phyloP scores from a whole-genome alignment of 37 sponge, comb jelly and placozoan genomes.

The Halichondria panicea region DNA sequence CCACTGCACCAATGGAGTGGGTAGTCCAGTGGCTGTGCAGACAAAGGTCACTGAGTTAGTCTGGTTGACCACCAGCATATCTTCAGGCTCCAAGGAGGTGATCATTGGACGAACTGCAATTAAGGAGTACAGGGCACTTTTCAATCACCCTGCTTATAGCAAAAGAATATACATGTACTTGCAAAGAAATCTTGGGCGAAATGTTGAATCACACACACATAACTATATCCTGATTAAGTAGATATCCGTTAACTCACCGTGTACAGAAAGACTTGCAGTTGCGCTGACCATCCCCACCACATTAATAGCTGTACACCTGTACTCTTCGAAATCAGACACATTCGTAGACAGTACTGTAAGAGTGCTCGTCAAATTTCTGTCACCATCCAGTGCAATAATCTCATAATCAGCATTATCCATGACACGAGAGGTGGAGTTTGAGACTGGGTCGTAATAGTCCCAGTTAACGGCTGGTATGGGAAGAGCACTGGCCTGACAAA shows the following conservation, averaged over 20 bases:
- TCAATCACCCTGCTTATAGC: background rate
- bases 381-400: background rate
- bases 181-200: no score
- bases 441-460: constrained; percentile 16
- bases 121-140: background rate
- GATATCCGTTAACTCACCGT: constrained; percentile 28
- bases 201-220: no score
- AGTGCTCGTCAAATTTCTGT: constrained; percentile 10
- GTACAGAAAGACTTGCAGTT: constrained; percentile 21
- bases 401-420: background rate
- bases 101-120: constrained; percentile 10
- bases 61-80: background rate
- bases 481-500: constrained; percentile 35
- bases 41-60: background rate
- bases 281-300: constrained; percentile 1
- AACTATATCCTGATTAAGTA: background rate
- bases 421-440: background rate
- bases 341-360: constrained; percentile 1
- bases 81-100: constrained; percentile 4
- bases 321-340: constrained; percentile 34
- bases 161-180: no score
- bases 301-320: constrained; percentile 61
- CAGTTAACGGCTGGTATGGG: constrained; percentile 55
- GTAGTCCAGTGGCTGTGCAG: background rate
- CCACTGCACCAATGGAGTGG: background rate